Evolutionary conservation across 2,797 vertebrate species (phyloP).

Genomic region (Mareca penelope): DNA sequence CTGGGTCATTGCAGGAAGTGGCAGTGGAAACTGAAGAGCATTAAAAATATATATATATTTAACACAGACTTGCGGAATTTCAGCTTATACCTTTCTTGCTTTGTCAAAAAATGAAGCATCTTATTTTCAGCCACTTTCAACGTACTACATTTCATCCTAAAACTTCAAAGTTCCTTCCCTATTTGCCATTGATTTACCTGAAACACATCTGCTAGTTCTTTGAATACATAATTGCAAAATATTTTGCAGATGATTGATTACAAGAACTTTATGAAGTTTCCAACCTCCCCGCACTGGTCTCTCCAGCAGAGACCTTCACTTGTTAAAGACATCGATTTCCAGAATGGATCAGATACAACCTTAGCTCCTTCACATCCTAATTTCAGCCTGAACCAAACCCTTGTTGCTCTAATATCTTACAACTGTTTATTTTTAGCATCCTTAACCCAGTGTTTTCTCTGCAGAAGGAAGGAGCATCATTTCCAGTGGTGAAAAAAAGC

Average conservation of each 20-base stretch:
- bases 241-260: not conserved
- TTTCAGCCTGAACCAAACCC: not conserved
- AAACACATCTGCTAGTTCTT: not conserved
- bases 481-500: not conserved
- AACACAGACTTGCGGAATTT: not conserved
- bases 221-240: not conserved
- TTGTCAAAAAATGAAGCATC: not conserved
- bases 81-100: not conserved
- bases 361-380: not conserved
- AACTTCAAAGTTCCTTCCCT: not conserved
- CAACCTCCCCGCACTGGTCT: not conserved
- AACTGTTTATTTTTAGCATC: not conserved
- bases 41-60: not conserved
- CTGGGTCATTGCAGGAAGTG: conserved; percentile 96
- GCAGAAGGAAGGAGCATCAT: not conserved
- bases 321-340: not conserved
- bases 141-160: not conserved
- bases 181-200: too few relatives aligned
- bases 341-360: not conserved
- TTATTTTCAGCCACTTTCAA: not conserved
- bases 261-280: not conserved
- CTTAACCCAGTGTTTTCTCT: not conserved
- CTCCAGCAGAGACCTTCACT: not conserved
- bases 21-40: conserved; percentile 88
- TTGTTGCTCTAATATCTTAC: not conserved